Evolutionary conservation across 1,140 invertebrate species (phyloP), one percentile per base, ranked within the genome.

Genomic region (Drosophila burlai): DNA sequence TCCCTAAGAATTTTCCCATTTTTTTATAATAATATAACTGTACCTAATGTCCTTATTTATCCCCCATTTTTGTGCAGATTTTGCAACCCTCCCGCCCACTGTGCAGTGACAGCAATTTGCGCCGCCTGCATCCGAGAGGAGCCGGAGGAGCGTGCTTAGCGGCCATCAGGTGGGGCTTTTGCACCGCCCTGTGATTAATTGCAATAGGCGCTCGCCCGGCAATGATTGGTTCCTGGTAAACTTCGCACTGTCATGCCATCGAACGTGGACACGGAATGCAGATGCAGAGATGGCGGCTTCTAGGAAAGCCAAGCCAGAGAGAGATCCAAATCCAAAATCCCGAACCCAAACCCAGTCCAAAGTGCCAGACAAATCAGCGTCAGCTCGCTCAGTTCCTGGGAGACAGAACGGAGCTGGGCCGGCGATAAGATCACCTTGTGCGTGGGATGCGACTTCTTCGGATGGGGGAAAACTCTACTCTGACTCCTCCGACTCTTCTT

Each of bases 141-240:
- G 54, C 34, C 4, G 1, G 36, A 67, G 80, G 36, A 67, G 80
- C 85, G 84, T 89, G 85, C 52, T 69, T 69, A 24, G 73, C 65
- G 62, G 78, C 81, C 83, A 87, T 87, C 83, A 87, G 75, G 6
- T 43, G 50, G 80, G 72, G 66, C 81, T 64, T 73, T 80, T 66
- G 81, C 84, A 74, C 71, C 84, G 74, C 76, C 76, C 62, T 81
- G 61, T 90, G 85, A 89, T 90, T 89, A 89, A 89, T 84, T 90
- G 85, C 61, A 81, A 89, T 79, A 76, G 80, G 62, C 45, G 60
- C 73, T 63, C 40, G 66, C 67, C 55, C 49, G 64, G 50, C 84
- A 84, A 84, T 84, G 84, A 89, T 89, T 89, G 84, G 84, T 89
- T 89, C 84, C 66, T 67, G 85, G 81, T 90, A 90, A 83, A 74